phyloP scores from a whole-genome alignment of 2,113 vertebrate species.

The Corythaeola cristata region DNA sequence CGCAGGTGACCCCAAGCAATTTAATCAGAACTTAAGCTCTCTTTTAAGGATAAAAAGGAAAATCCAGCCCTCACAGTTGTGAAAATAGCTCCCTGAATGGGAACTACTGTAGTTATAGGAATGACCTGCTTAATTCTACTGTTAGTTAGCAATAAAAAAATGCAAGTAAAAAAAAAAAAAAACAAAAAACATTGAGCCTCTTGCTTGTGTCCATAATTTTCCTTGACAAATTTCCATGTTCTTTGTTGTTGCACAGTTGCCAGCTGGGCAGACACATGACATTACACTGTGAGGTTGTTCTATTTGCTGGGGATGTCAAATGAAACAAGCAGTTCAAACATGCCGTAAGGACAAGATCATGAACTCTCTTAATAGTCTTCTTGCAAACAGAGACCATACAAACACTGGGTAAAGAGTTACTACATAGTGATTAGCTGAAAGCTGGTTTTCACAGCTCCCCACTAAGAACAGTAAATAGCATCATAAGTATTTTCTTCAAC shows the following conservation, averaged over 20 bases:
- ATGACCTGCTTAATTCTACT: neutral
- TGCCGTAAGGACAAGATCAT: constrained; percentile 33
- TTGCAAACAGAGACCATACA: constrained; percentile 12
- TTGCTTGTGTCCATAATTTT: neutral
- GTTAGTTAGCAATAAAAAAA: neutral
- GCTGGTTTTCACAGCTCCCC: neutral
- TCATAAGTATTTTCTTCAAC: neutral
- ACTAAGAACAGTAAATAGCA: neutral
- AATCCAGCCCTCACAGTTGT: neutral
- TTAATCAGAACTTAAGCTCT: constrained; percentile 54
- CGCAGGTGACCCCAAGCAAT: constrained; percentile 43
- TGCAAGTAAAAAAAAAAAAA: neutral
- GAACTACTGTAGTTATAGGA: neutral
- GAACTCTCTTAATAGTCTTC: constrained; percentile 36
- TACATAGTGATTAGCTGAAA: neutral
- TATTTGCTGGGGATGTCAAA: neutral
- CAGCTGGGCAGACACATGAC: neutral
- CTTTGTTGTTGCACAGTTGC: neutral
- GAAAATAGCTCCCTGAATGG: constrained; percentile 19
- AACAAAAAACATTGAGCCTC: neutral
- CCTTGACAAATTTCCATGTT: neutral
- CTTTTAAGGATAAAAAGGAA: constrained; percentile 48
- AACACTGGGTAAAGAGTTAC: neutral
- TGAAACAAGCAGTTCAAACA: constrained; percentile 28
- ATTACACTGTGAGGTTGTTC: neutral